phyloP scores from a whole-genome alignment of 2,888 invertebrate genomes.

The Synanthedon vespiformis region DNA sequence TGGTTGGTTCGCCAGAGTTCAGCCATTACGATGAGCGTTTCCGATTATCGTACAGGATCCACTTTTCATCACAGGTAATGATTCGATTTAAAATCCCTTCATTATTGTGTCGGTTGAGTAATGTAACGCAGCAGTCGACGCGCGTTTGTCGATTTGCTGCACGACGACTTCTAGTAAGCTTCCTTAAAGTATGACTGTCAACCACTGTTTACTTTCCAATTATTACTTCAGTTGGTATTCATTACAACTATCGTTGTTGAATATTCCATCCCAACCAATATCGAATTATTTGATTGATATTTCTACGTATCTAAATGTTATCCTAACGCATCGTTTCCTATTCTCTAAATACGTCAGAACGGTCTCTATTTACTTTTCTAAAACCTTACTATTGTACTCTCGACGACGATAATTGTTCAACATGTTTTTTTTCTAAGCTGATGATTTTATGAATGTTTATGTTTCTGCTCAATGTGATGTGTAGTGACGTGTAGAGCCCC shows the following conservation, averaged over 20 bases:
- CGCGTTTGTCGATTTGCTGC: too few species aligned
- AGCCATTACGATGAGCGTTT: too few species aligned
- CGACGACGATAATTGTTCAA: conserved; percentile 44
- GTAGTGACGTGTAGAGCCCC: conserved; percentile 50
- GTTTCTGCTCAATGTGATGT: conserved; percentile 61
- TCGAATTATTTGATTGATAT: conserved; percentile 14
- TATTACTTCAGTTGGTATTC: too few species aligned
- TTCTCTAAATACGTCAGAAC: conserved; percentile 25
- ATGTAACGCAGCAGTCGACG: too few species aligned
- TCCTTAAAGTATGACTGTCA: too few species aligned
- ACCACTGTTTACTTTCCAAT: too few species aligned
- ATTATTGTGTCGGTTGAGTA: too few species aligned
- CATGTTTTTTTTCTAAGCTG: conserved; percentile 37
- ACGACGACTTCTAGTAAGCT: too few species aligned
- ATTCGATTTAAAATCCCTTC: too few species aligned
- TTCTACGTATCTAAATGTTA: conserved; percentile 23
- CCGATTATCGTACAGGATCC: too few species aligned
- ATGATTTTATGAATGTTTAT: conserved; percentile 66
- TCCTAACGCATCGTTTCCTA: conserved; percentile 25
- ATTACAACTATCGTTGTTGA: background rate
- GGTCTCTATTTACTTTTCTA: conserved; percentile 52
- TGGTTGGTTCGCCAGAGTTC: too few species aligned
- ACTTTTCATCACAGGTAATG: too few species aligned
- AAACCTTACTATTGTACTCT: conserved; percentile 44
- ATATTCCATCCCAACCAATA: background rate